phyloP scores from a whole-genome alignment of 2,797 vertebrate genomes.

The Manis crassicaudata region DNA sequence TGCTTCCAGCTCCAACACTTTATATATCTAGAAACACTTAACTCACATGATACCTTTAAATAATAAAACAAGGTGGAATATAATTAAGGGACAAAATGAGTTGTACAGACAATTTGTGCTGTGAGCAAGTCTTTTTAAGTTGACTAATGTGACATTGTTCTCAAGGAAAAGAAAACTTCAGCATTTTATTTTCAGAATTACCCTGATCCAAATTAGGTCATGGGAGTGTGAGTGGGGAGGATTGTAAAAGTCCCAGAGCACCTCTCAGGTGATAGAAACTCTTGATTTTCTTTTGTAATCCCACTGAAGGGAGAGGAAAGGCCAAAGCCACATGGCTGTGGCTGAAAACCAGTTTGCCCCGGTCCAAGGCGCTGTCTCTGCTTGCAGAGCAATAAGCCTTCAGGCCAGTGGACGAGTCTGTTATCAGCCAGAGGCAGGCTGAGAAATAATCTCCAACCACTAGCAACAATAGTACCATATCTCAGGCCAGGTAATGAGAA shows the following conservation, averaged over 20 bases:
- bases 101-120: conserved; percentile 70
- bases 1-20: neutral
- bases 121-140: conserved; percentile 70
- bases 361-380: conserved; percentile 30
- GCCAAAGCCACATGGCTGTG: neutral
- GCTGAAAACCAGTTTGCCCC: neutral
- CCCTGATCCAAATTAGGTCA: conserved; percentile 71
- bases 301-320: conserved; percentile 2
- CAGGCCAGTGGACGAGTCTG: conserved; percentile 55
- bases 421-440: conserved; percentile 80
- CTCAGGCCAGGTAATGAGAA: conserved; percentile 78
- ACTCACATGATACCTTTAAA: conserved; percentile 64
- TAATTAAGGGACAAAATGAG: conserved; percentile 72
- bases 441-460: conserved; percentile 77
- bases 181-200: conserved; percentile 73
- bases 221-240: neutral
- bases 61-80: conserved; percentile 78
- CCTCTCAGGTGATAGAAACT: conserved; percentile 46
- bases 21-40: conserved; percentile 66
- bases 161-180: conserved; percentile 71
- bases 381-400: conserved; percentile 70
- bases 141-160: conserved; percentile 76
- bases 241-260: conserved; percentile 40
- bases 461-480: conserved; percentile 65
- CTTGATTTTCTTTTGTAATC: conserved; percentile 47